Evolutionary conservation across 2,113 vertebrate genomes (phyloP).

Genomic region (Scopus umbretta): DNA sequence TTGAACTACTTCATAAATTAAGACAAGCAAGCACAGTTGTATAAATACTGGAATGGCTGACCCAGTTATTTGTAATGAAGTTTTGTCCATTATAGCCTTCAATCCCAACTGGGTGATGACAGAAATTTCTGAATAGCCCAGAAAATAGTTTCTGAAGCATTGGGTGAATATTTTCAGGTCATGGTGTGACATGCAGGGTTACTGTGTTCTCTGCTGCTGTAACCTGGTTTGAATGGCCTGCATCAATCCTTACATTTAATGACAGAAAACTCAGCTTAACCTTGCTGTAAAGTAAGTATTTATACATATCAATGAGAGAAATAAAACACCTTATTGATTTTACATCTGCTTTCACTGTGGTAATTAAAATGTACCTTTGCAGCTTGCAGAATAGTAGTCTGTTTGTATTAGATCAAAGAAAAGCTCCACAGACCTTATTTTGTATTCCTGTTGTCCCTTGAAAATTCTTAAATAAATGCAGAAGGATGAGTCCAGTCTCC

Average conservation of each 20-base stretch:
- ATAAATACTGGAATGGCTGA: background rate
- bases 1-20: constrained; percentile 38
- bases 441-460: background rate
- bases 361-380: constrained; percentile 71
- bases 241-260: constrained; percentile 63
- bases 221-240: constrained; percentile 40
- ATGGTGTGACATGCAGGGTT: background rate
- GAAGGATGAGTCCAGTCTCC: background rate
- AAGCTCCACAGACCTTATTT: background rate
- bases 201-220: background rate
- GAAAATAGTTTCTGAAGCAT: background rate
- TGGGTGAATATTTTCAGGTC: background rate
- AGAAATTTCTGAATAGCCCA: constrained; percentile 1
- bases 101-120: background rate
- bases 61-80: background rate
- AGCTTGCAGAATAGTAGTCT: constrained; percentile 61
- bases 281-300: constrained; percentile 70
- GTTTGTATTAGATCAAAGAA: constrained; percentile 53
- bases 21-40: constrained; percentile 1
- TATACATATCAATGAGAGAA: constrained; percentile 72
- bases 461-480: constrained; percentile 26
- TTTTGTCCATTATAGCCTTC: background rate
- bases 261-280: constrained; percentile 68
- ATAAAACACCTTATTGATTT: constrained; percentile 73
- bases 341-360: constrained; percentile 63